Base-by-base conservation (phyloP, 2,888 invertebrate species). In the Heterodera filipjevi region DNA sequence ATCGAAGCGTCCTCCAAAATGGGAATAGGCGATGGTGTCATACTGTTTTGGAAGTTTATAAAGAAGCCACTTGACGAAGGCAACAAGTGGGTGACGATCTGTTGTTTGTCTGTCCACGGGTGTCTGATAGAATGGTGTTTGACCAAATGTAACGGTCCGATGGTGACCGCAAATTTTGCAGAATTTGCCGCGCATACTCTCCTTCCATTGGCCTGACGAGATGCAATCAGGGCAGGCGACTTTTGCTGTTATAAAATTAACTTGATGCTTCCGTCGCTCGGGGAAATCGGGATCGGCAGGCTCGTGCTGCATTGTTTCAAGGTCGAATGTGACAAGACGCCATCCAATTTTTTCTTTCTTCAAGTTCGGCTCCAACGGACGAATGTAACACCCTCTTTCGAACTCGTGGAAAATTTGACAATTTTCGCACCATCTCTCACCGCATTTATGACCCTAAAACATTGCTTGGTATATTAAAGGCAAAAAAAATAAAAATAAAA, bases 1-100 rank as follows among this genome's bases (percentile, higher is more conserved):
- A 27, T 77, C 77, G 32, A 71, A 77, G 5, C 71, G 44, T 0
- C 71, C 68, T 14, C 77, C 77, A 44, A 49, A 71, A 39, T 68
- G 77, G 1, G 35, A 53, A n/a, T 66, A 76, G 3, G 46, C 33
- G 1, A 59, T 44, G 6, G 76, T 71, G 22, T 76, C 72, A 14
- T 66, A 76, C 27, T 71, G 30, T 30, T 33, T 33, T 33, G 71
- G 71, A 1, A 71, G 19, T 22, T 64, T 32, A 16, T 66, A 64
- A n/a, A 77, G 76, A 16, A 77, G 14, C 77, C 77, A 77, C 27
- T 77, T 46, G 8, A 77, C 77, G 77, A 77, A 77, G 6, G 35
- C 74, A 22, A 44, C 76, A 19, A 77, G 32, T 27, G 77, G 77
- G 22, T 77, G 27, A 1, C 39, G 30, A 44, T 44, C 27, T 27